Base-by-base conservation (phyloP, 2,797 vertebrate genomes). In the Tokudaia muenninki region DNA sequence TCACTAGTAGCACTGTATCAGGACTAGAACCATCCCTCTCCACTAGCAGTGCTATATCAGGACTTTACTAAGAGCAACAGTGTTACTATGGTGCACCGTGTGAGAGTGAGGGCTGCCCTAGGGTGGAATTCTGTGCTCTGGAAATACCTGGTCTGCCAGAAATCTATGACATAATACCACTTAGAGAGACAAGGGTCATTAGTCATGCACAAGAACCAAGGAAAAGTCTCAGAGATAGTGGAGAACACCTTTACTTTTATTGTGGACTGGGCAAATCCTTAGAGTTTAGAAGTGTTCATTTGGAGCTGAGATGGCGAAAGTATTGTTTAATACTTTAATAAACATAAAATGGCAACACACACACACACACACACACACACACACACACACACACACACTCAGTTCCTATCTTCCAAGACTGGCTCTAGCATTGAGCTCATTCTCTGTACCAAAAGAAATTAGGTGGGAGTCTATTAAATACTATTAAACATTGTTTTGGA, bases 101-200 rank as follows among this genome's bases (percentile, higher is more conserved):
- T n/a, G n/a, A 84, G 52, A 72, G 2, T 87, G 59, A 90, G n/a
- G 26, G 50, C 3, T 57, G 44, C 31, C 26, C n/a, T 16, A 82
- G 61, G 19, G 19, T 65, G n/a, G 59, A 31, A 14, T 90, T 89
- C 87, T 94, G 5, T 91, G n/a, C 57, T 81, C 22, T 4, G 55
- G 55, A 86, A 91, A 8, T 6, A 84, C 52, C n/a, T 74, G 14
- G 16, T 84, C 24, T 61, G 21, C 74, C 7, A 34, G 87, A 96
- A 92, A 10, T 50, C 75, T 4, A 6, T 29, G 26, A 70, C 17
- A 14, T 79, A 92, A 78, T 80, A 50, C 29, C 52, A 44, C 8
- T 24, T 63, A 93, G 11, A 90, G 57, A 94, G 52, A 87, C 24
- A 50, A n/a, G 17, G 19, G 24, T 91, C 91, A 61, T 92, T 92